phyloP scores from a whole-genome alignment of 1,140 invertebrate species.

The Arctopsyche grandis region DNA sequence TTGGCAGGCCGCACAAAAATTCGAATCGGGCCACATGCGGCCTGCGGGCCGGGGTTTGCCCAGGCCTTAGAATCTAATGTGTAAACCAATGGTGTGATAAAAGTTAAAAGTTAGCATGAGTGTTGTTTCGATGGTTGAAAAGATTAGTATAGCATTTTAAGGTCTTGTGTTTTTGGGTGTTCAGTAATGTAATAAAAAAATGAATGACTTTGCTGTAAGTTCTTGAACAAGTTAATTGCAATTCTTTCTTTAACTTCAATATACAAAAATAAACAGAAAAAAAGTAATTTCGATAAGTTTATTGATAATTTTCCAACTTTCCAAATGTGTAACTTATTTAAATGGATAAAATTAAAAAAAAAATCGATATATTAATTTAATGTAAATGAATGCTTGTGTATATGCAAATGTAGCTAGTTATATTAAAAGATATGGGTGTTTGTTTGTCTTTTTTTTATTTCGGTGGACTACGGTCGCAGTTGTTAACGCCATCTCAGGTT shows the following conservation, averaged over 20 bases:
- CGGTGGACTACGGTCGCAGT: conserved; percentile 63
- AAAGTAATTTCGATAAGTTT: too few species aligned
- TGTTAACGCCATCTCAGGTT: conserved; percentile 77
- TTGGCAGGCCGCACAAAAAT: too few species aligned
- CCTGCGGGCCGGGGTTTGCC: too few species aligned
- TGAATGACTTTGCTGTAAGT: neutral
- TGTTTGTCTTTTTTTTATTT: conserved; percentile 55
- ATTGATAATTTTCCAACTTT: too few species aligned
- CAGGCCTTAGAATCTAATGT: too few species aligned
- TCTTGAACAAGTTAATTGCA: neutral
- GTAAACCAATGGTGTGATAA: neutral
- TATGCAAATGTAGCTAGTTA: conserved; percentile 39
- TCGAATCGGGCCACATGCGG: too few species aligned
- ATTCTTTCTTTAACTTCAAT: too few species aligned
- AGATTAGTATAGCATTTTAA: conserved; percentile 42
- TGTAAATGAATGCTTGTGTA: conserved; percentile 28
- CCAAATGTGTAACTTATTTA: too few species aligned
- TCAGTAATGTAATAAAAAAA: conserved; percentile 1
- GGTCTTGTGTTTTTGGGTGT: conserved; percentile 42
- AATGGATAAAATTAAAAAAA: neutral
- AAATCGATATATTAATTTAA: too few species aligned
- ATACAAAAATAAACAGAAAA: too few species aligned
- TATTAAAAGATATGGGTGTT: conserved; percentile 51
- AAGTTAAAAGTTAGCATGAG: conserved; percentile 7
- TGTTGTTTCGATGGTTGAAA: conserved; percentile 6